These are phyloP conservation scores for Mormyrus proboscirostris DNA, from an alignment of 2,797 vertebrate genomes.

Conservation along the genomic window DNA sequence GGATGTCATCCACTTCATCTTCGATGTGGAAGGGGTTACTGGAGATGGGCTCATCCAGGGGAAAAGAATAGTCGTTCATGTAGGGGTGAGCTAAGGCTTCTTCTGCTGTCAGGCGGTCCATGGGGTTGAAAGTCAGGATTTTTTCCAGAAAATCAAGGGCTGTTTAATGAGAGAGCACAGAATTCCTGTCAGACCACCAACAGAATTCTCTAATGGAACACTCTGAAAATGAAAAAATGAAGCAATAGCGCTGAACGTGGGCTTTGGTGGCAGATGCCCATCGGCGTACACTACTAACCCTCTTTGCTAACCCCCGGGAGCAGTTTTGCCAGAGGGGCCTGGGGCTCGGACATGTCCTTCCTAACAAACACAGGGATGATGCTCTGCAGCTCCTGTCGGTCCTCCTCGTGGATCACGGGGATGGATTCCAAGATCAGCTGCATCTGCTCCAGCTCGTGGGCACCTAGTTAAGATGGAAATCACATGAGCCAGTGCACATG, in stretches of 20 bases:
- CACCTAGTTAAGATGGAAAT: slow-evolving; percentile 61
- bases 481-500: neutral
- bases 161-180: slow-evolving; percentile 40
- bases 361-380: slow-evolving; percentile 94
- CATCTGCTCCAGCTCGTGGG: slow-evolving; percentile 99
- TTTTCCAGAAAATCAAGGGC: slow-evolving; percentile 96
- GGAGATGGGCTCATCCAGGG: slow-evolving; percentile 90
- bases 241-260: neutral
- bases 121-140: slow-evolving; percentile 97
- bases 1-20: slow-evolving; percentile 96
- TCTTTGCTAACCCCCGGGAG: slow-evolving; percentile 86
- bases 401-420: slow-evolving; percentile 93
- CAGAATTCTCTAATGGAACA: neutral
- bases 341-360: slow-evolving; percentile 91
- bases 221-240: neutral
- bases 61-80: slow-evolving; percentile 97
- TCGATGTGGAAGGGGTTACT: slow-evolving; percentile 98
- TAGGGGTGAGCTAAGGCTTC: slow-evolving; percentile 97
- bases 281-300: slow-evolving; percentile 56
- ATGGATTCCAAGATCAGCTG: slow-evolving; percentile 96
- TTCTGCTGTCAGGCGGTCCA: slow-evolving; percentile 96
- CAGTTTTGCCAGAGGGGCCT: slow-evolving; percentile 85
- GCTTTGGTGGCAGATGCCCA: neutral
- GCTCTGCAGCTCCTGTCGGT: slow-evolving; percentile 89
- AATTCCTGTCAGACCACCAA: neutral